Base-by-base conservation (phyloP, 2,888 invertebrate species). In the Himalopsyche anomala region DNA sequence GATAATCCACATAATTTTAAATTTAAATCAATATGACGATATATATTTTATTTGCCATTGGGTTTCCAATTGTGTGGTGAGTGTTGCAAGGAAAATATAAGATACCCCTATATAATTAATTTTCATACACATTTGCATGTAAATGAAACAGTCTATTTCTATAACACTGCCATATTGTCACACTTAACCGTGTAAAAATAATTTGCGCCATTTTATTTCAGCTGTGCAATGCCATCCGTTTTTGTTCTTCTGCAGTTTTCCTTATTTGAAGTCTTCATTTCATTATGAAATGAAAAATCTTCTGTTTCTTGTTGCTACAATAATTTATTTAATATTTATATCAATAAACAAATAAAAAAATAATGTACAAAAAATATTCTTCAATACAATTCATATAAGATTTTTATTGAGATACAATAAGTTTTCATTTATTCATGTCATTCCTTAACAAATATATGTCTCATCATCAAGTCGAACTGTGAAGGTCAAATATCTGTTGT, bases 201-300 rank as follows among this genome's bases (percentile, higher is more conserved):
- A 74, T 74, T 74, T 74, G 74, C 74, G 74, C 74, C 74, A 74
- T 74, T 74, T 74, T 74, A 38, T 74, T 74, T 74, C 74, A 74
- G 74, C 74, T 74, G 74, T 69, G 11, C 69, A 36, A 69, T 28
- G 69, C 11, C 69, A 69, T 69, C 5, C 28, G 11, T 62, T 62
- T 19, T 28, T 62, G 28, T 62, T 62, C 74, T 36, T 82, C 82
- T 8, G 17, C 15, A 36, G 81, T 81, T 85, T 85, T 81, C 85
- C 81, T 81, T 74, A 81, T 40, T 82, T 85, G 19, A 81, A 40
- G 9, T 82, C 81, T 84, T 81, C 74, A 85, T 85, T 85, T 85
- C 85, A 81, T 54, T 36, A 38, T 28, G 62, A 85, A 81, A 56
- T 42, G 81, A 84, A 81, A 81, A 56, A 74, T 11, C 36, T 51